Base-by-base conservation (phyloP, 2,797 vertebrate species). In the Odontamblyopus lacepedii region DNA sequence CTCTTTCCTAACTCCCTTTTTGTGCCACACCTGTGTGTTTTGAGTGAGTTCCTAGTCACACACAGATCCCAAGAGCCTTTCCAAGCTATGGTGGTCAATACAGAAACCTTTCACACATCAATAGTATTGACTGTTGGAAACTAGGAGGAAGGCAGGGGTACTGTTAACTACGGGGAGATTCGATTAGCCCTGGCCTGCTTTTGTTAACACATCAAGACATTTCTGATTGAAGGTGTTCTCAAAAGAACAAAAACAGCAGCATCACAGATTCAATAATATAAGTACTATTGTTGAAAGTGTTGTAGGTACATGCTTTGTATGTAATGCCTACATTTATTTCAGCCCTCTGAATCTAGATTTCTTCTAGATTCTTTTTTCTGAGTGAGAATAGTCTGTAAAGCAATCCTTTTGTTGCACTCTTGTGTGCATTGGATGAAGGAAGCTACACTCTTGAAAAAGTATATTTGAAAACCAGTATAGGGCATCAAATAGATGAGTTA, bases 31-130 rank as follows among this genome's bases (percentile, higher is more conserved):
- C 88, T 89, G 89, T 91, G 85, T 87, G 86, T 89, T 87, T 80
- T 84, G 85, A 90, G 81, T 75, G 82, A 88, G 83, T 85, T 91
- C 80, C 82, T 74, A 77, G 87, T 91, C 87, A 85, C 76, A 65
- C 86, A 88, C 84, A 67, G 85, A 83, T 90, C 90, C 90, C 87
- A 69, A 75, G 86, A 89, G 89, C 83, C 85, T 83, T 80, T 89
- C 88, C 73, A 67, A 71, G 85, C 86, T 78, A 87, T 89, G 48
- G 79, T 81, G 84, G 87, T 93, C 92, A 82, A 93, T 92, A 90
- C 79, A 76, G 86, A 91, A 93, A 92, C 92, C 91, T 93, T 93
- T 93, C 89, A 90, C 88, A 79, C 83, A 78, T 92, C 92, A 80
- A 93, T 93, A 88, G 38, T 87, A 93, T 93, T 80, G 91, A 93